Evolutionary conservation across 2,797 vertebrate species (phyloP), one percentile per base, ranked within the genome.

Genomic region (Gymnothorax javanicus): DNA sequence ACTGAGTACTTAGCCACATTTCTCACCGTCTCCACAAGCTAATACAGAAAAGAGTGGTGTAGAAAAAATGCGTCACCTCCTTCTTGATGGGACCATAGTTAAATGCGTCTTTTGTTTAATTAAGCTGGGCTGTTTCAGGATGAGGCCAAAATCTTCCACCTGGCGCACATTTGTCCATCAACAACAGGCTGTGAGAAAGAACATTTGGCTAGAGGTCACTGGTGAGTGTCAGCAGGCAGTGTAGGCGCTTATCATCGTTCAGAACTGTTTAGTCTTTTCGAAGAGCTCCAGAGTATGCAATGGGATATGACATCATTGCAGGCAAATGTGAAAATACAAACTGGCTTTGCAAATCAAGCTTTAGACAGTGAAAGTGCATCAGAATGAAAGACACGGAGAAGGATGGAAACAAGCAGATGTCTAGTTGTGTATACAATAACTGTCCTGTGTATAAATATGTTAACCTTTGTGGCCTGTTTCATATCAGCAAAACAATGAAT

Each of bases 221-320:
- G 43, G 52, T 20, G 59, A 84, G 83, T 84, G 83, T 84, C 25
- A 84, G 62, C 83, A 13, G 57, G 54, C 57, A 8, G 13, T 62
- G 60, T 43, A 52, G n/a, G n/a, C 20, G 33, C 43, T 11, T 59
- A 67, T 60, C 57, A 33, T 60, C 83, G 33, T 84, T 27, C 58
- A n/a, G 25, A 84, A 43, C 57, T 84, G 57, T 67, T 84, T 67
- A 84, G 62, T 60, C 57, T 84, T 60, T 84, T 84, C 23, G 52
- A 67, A 84, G 57, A 60, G 33, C 25, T 84, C 33, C 27, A 25
- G 52, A 84, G 83, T 84, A 20, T 11, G 25, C 25, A 33, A 12
- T 23, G 77, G 50, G 77, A 56, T 25, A 81, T 81, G 77, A 81
- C 77, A 81, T 81, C 77, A 87, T 79, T 83, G 77, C 79, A 57